Base-by-base conservation (phyloP, 2,797 vertebrate genomes). In the Cuculus canorus region DNA sequence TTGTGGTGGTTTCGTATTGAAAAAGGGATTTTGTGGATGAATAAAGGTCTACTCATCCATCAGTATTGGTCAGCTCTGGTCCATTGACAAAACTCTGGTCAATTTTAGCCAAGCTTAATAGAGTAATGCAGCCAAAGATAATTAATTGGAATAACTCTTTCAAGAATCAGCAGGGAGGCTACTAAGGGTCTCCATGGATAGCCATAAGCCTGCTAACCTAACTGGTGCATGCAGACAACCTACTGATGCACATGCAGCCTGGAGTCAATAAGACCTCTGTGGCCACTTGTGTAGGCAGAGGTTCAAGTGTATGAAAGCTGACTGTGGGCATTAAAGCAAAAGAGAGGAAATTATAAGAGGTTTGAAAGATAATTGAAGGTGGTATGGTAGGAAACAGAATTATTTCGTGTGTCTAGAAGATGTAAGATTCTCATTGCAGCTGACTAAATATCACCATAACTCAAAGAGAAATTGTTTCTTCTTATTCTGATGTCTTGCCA, bases 161-260 rank as follows among this genome's bases (percentile, higher is more conserved):
- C 43, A 59, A 7, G 47, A 85, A 50, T 59, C 37, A 61, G 9
- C 25, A 43, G 9, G 30, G 61, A 43, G 33, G 11, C 56, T 72
- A 80, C 0, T 0, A 63, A 30, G 9, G 8, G 7, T 50, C 28
- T 82, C 50, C 11, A 2, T 5, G 60, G 39, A 27, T 56, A 48
- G 5, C 50, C 37, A 9, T 39, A 27, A 54, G 16, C 37, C 37
- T 82, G n/a, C 30, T 82, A 37, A 43, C 32, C 33, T 79, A 30
- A 32, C 16, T 25, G 0, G 1, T 79, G 18, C 3, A 2, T 73
- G 48, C n/a, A 80, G 61, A 6, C 71, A 43, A 13, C 28, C 53
- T 56, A 7, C 11, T 72, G 70, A 23, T 24, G 23, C 30, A 19
- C 0, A 0, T 8, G 5, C 13, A 57, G 23, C 21, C 61, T 59